A percentile compares a stretch with the other conserved stretches of the same genome.
These are phyloP conservation scores for Metellina segmentata DNA, from an alignment of 2,888 invertebrate genomes.

Conservation along the genomic window DNA sequence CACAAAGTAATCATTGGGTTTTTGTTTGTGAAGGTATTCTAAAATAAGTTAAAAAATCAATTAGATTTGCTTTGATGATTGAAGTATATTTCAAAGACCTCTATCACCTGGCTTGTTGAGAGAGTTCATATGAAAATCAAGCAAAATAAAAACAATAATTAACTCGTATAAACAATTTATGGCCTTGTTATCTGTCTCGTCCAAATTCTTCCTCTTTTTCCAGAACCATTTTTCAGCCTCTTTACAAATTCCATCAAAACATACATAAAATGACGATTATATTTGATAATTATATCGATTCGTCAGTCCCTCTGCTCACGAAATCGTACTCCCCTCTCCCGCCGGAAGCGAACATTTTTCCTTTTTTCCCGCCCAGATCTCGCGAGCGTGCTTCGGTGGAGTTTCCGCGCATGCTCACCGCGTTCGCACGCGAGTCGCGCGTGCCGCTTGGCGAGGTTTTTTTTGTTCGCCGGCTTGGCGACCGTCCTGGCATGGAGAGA, in stretches of 20 bases:
- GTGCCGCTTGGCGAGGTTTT: conserved; percentile 43
- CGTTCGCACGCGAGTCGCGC: conserved; percentile 19
- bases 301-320: background rate
- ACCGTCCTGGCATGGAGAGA: background rate
- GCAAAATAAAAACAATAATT: no score
- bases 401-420: conserved; percentile 48
- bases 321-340: background rate
- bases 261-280: background rate
- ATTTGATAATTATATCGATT: background rate
- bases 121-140: no score
- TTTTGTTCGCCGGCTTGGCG: conserved; percentile 1
- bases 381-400: conserved; percentile 21
- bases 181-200: no score
- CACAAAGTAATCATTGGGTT: background rate
- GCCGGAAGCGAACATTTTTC: conserved; percentile 14
- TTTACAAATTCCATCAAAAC: background rate
- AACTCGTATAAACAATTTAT: no score
- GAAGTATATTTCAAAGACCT: no score
- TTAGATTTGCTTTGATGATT: no score
- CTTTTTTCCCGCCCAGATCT: conserved; percentile 8
- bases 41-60: no score
- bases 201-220: background rate
- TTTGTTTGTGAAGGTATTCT: no score
- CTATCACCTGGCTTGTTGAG: no score
- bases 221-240: background rate